Conservation (phyloP, 2,113 vertebrate species). For the cattle (Bos taurus) region DNA sequence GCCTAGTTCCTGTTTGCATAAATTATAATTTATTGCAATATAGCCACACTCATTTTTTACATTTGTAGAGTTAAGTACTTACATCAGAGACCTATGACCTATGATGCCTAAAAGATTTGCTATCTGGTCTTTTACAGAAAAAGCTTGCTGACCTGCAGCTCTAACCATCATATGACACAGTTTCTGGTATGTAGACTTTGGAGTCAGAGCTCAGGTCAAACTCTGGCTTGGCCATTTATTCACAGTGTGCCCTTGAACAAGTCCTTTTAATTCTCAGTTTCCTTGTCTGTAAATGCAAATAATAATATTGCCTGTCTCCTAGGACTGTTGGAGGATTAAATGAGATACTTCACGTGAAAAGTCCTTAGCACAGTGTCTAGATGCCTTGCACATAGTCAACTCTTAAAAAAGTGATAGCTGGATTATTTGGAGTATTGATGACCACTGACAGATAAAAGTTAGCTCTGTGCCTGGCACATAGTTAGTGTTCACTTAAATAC, state of each 20-base stretch:
- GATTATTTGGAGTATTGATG: conserved; percentile 26
- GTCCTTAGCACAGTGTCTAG: not conserved
- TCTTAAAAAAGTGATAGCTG: not conserved
- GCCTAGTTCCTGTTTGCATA: not conserved
- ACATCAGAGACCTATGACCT: not conserved
- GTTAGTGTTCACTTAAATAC: not conserved
- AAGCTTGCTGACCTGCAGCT: not conserved
- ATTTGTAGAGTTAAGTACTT: not conserved
- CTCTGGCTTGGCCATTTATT: not conserved
- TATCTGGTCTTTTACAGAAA: not conserved
- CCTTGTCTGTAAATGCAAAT: not conserved
- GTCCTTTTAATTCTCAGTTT: not conserved
- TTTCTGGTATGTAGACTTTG: not conserved
- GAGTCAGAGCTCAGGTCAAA: not conserved
- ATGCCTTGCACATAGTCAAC: not conserved
- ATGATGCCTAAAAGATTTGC: not conserved
- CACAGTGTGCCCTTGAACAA: not conserved
- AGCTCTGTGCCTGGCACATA: not conserved
- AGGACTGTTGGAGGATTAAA: not conserved
- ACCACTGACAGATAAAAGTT: not conserved
- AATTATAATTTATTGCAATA: not conserved
- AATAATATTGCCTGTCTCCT: not conserved
- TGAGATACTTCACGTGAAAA: not conserved
- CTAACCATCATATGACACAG: not conserved
- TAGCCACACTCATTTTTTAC: not conserved